These are phyloP conservation scores for Choristoneura fumiferana DNA, from an alignment of 1,140 invertebrate species.

Conservation along the genomic window DNA sequence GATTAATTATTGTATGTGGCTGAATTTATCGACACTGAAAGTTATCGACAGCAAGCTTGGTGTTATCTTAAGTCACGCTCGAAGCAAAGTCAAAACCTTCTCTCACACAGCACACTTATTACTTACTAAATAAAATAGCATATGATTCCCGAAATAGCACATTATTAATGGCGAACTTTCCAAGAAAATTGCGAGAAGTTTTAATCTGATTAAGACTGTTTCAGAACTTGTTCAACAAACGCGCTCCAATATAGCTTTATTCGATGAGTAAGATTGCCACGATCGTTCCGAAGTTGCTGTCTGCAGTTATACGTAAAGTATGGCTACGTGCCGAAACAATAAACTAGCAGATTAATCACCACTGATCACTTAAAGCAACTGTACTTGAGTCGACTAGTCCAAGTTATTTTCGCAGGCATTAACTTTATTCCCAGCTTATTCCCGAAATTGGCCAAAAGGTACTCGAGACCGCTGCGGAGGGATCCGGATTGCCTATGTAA, in stretches of 20 bases:
- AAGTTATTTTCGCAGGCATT: neutral
- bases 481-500: slow-evolving; percentile 4
- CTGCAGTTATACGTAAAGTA: neutral
- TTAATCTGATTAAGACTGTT: slow-evolving; percentile 16
- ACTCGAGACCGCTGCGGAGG: slow-evolving; percentile 4
- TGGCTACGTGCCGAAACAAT: slow-evolving; percentile 10
- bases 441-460: slow-evolving; percentile 8
- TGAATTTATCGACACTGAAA: too few species aligned
- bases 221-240: slow-evolving; percentile 5
- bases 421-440: slow-evolving; percentile 13
- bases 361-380: slow-evolving; percentile 12
- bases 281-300: neutral
- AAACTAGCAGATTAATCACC: slow-evolving; percentile 15
- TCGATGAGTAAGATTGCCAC: neutral
- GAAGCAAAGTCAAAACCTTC: too few species aligned
- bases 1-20: too few species aligned
- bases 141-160: slow-evolving; percentile 1
- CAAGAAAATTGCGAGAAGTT: slow-evolving; percentile 1
- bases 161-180: slow-evolving; percentile 10
- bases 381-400: neutral
- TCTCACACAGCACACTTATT: neutral
- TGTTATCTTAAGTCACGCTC: too few species aligned
- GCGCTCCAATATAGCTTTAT: slow-evolving; percentile 10
- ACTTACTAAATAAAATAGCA: slow-evolving; percentile 8
- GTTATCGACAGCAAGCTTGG: too few species aligned